Base-by-base conservation (phyloP, 2,888 invertebrate species). In the Stenotaenia linearis region DNA sequence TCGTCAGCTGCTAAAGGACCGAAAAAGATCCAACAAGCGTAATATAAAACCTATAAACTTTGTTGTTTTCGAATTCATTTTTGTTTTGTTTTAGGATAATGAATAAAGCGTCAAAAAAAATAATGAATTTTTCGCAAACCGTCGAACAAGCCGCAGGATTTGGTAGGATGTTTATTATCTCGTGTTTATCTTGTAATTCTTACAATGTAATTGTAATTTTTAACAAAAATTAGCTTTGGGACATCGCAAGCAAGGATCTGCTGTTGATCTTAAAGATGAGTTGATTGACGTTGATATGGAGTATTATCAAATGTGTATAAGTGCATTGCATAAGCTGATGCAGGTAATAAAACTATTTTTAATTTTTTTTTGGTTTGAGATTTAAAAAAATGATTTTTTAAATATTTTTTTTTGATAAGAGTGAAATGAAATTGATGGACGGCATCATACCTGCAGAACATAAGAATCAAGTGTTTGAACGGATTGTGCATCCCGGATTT, bases 101-200 rank as follows among this genome's bases (percentile, higher is more conserved):
- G 61, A 85, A 84, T 80, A 86, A 85, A 82, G 85, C 86, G 10
- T 84, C 85, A 18, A 84, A 88, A 92, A 86, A 93, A 90, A 84
- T 96, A 93, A 0, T 94, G 93, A 0, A 95, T 93, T 85, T 95
- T 92, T 4, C 87, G 92, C 83, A 94, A 92, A 85, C 91, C 91
- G 84, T 94, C 92, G 0, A 95, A 94, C 0, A 94, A 94, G 78
- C 81, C 1, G 0, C 88, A 93, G 79, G 92, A 92, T 1, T 95
- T 75, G 94, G 93, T 3, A 77, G 82, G 81, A 21, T 32, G 1
- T 30, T 1, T 0, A n/a, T n/a, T n/a, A n/a, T n/a, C n/a, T n/a
- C n/a, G n/a, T n/a, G n/a, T n/a, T n/a, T n/a, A n/a, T n/a, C n/a
- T n/a, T n/a, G n/a, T n/a, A n/a, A n/a, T n/a, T n/a, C n/a, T n/a